Conservation (phyloP, 2,113 vertebrate genomes). For the Typhlomys cinereus region DNA sequence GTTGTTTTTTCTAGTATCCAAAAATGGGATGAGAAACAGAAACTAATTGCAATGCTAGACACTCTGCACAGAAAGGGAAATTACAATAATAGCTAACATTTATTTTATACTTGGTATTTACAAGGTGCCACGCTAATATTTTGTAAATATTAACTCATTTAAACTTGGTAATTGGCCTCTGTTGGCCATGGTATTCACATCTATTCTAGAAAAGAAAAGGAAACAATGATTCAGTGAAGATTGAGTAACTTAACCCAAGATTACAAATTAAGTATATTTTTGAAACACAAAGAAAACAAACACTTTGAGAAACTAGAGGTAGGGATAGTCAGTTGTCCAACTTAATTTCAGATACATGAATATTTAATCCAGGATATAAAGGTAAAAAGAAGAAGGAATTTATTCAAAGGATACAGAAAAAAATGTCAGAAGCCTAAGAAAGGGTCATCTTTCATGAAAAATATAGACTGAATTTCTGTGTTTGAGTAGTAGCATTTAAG, state of each 20-base stretch:
- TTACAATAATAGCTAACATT: not conserved
- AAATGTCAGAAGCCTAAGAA: not conserved
- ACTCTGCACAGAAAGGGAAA: not conserved
- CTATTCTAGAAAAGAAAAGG: conserved; percentile 38
- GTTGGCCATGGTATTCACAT: not conserved
- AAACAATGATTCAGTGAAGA: not conserved
- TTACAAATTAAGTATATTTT: not conserved
- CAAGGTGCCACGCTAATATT: conserved; percentile 9
- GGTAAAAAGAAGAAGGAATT: not conserved
- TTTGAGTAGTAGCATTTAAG: not conserved
- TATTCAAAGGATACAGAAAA: not conserved
- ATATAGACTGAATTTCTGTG: not conserved
- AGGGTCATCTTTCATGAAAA: not conserved
- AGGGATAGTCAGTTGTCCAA: not conserved
- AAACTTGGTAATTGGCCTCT: conserved; percentile 23
- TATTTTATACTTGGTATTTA: conserved; percentile 32
- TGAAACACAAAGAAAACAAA: not conserved
- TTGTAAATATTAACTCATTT: conserved; percentile 24
- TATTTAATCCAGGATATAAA: conserved; percentile 43
- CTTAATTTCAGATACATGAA: not conserved
- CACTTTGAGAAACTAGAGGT: not conserved
- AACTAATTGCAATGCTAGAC: conserved; percentile 22
- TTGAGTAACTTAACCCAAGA: not conserved
- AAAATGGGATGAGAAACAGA: conserved; percentile 14
- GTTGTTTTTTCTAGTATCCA: not conserved